Percentiles rank a stretch among this genome's conserved stretches.
Conservation (phyloP, 2,113 vertebrate genomes). For the Pimephales promelas region DNA sequence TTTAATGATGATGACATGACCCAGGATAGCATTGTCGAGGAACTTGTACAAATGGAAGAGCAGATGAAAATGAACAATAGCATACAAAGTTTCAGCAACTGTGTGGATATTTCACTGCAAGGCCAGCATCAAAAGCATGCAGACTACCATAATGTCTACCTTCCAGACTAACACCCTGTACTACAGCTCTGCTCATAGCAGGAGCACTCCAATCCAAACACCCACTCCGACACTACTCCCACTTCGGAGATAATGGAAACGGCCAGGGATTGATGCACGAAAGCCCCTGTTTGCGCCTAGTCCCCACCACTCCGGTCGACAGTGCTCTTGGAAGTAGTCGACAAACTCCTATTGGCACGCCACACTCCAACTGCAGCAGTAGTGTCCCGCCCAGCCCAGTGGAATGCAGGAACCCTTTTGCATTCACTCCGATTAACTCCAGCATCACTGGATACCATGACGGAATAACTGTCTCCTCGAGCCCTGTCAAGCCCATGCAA, state of each 20-base stretch:
- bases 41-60: conserved; percentile 98
- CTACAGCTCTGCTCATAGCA: conserved; percentile 83
- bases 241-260: conserved; percentile 89
- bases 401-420: conserved; percentile 96
- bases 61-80: conserved; percentile 90
- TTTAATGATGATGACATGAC: conserved; percentile 98
- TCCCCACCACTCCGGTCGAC: conserved; percentile 91
- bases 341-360: conserved; percentile 92
- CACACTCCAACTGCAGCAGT: conserved; percentile 96
- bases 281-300: conserved; percentile 88
- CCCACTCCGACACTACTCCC: conserved; percentile 86
- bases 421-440: conserved; percentile 97
- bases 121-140: conserved; percentile 74
- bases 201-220: conserved; percentile 84
- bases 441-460: conserved; percentile 90
- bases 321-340: conserved; percentile 91
- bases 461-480: conserved; percentile 89
- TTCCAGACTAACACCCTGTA: conserved; percentile 78
- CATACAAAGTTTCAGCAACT: conserved; percentile 80
- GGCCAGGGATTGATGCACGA: conserved; percentile 84
- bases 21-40: conserved; percentile 98
- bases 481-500: conserved; percentile 97
- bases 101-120: conserved; percentile 79
- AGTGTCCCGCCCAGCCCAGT: conserved; percentile 94
- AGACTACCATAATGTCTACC: conserved; percentile 75